Evolutionary conservation across 2,113 vertebrate genomes (phyloP).

Genomic region (Cavia porcellus): DNA sequence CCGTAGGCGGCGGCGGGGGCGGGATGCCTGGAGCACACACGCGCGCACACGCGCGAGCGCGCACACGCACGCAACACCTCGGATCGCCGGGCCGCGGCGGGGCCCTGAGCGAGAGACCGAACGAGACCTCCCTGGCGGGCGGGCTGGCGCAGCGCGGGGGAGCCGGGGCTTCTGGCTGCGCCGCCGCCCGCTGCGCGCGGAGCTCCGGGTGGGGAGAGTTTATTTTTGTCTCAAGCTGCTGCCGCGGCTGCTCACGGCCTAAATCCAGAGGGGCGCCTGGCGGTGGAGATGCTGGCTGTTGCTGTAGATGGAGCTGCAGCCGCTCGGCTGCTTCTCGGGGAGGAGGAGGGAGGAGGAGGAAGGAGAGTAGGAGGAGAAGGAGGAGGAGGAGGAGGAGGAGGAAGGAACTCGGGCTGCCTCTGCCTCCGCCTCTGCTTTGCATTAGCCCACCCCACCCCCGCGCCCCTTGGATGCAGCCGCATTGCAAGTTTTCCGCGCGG

Average conservation of each 20-base stretch:
- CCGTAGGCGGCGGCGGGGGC: slow-evolving; percentile 34
- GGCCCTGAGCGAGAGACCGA: slow-evolving; percentile 2
- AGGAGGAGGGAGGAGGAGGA: slow-evolving; percentile 52
- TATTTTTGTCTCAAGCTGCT: slow-evolving; percentile 88
- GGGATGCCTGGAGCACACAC: slow-evolving; percentile 21
- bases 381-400: slow-evolving; percentile 48
- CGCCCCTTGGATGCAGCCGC: slow-evolving; percentile 75
- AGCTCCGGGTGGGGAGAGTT: slow-evolving; percentile 90
- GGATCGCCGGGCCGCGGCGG: slow-evolving; percentile 26
- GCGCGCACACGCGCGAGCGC: neutral
- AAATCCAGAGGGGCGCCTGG: slow-evolving; percentile 81
- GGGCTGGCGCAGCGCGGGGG: neutral
- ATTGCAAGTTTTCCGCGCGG: slow-evolving; percentile 79
- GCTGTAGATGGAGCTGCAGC: slow-evolving; percentile 83
- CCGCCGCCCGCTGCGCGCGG: slow-evolving; percentile 86
- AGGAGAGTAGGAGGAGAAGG: neutral
- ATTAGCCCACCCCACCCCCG: slow-evolving; percentile 73
- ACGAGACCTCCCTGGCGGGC: slow-evolving; percentile 59
- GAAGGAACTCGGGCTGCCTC: slow-evolving; percentile 56
- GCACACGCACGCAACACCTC: slow-evolving; percentile 49
- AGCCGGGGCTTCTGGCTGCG: slow-evolving; percentile 74
- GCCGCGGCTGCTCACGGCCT: slow-evolving; percentile 82
- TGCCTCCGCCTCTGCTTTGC: slow-evolving; percentile 79
- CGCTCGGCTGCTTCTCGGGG: slow-evolving; percentile 70
- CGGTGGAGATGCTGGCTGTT: slow-evolving; percentile 79